phyloP scores from a whole-genome alignment of 1,140 invertebrate species.

The Triops longicaudatus region DNA sequence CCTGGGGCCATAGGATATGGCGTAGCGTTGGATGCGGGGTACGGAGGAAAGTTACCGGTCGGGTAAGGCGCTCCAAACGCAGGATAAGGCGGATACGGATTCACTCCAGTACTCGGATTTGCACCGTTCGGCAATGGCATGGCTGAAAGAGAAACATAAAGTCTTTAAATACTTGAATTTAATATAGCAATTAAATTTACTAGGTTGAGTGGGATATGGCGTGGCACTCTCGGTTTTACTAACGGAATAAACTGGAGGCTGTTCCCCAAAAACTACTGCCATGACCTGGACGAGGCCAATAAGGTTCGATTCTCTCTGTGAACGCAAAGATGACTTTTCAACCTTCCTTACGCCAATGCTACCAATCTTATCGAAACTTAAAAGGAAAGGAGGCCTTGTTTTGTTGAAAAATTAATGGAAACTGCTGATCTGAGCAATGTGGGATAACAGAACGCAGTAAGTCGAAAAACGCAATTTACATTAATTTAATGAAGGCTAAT shows the following conservation, averaged over 20 bases:
- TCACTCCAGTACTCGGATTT: slow-evolving; percentile 17
- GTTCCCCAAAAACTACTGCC: slow-evolving; percentile 86
- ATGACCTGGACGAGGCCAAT: slow-evolving; percentile 80
- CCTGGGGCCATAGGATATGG: slow-evolving; percentile 35
- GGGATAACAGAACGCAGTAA: no score
- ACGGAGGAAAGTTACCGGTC: slow-evolving; percentile 31
- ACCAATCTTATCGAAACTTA: slow-evolving; percentile 16
- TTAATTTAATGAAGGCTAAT: no score
- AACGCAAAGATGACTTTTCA: background rate
- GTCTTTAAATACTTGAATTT: background rate
- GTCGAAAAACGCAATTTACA: no score
- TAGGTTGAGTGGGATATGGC: slow-evolving; percentile 29
- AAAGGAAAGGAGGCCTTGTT: no score
- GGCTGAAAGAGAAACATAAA: background rate
- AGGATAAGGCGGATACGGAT: slow-evolving; percentile 37
- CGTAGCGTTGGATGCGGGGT: slow-evolving; percentile 13
- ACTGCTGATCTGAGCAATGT: no score
- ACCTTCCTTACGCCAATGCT: background rate
- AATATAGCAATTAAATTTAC: background rate
- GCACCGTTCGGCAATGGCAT: slow-evolving; percentile 25
- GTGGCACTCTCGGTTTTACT: slow-evolving; percentile 21
- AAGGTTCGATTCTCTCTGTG: slow-evolving; percentile 58
- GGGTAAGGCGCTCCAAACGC: slow-evolving; percentile 48
- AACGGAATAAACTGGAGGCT: slow-evolving; percentile 84
- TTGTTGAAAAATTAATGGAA: no score